Evolutionary conservation across 2,113 vertebrate species (phyloP).

Genomic region (Hassar affinis): DNA sequence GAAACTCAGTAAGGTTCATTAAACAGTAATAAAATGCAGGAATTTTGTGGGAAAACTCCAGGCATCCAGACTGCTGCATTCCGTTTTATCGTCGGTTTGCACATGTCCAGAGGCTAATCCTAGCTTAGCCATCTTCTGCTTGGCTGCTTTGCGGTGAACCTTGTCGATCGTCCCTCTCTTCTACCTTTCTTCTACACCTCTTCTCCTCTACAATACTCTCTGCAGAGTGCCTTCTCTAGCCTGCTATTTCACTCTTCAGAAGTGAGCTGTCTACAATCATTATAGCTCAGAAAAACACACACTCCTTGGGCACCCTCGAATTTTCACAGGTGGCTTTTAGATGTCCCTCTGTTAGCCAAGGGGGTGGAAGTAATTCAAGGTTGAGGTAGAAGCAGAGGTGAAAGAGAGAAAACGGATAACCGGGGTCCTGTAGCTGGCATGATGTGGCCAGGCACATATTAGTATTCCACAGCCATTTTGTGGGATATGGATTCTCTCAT

Average conservation of each 20-base stretch:
- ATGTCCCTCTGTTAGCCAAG: slow-evolving; percentile 25
- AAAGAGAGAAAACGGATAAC: slow-evolving; percentile 17
- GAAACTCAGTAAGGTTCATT: neutral
- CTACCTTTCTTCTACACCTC: slow-evolving; percentile 59
- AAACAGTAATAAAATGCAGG: neutral
- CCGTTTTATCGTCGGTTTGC: slow-evolving; percentile 5
- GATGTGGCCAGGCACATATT: slow-evolving; percentile 3
- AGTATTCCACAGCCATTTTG: slow-evolving; percentile 11
- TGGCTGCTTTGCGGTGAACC: slow-evolving; percentile 60
- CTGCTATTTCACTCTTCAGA: slow-evolving; percentile 69
- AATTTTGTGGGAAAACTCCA: neutral
- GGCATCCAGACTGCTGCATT: neutral
- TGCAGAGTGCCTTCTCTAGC: slow-evolving; percentile 59
- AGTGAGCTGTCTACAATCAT: slow-evolving; percentile 65
- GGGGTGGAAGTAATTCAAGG: slow-evolving; percentile 11
- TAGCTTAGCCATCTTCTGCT: slow-evolving; percentile 68
- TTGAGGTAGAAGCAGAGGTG: slow-evolving; percentile 3
- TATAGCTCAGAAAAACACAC: slow-evolving; percentile 66
- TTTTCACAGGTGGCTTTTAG: slow-evolving; percentile 53
- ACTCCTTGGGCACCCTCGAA: slow-evolving; percentile 59
- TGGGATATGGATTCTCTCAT: slow-evolving; percentile 16
- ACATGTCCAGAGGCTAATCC: slow-evolving; percentile 63
- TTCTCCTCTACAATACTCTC: slow-evolving; percentile 43
- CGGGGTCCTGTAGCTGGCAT: neutral
- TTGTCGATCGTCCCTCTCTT: slow-evolving; percentile 62